Percentiles rank a stretch among this genome's conserved stretches.
These are phyloP conservation scores for Palythoa grandiflora DNA, from an alignment of 92 coral and sea anemone species.

Conservation along the genomic window DNA sequence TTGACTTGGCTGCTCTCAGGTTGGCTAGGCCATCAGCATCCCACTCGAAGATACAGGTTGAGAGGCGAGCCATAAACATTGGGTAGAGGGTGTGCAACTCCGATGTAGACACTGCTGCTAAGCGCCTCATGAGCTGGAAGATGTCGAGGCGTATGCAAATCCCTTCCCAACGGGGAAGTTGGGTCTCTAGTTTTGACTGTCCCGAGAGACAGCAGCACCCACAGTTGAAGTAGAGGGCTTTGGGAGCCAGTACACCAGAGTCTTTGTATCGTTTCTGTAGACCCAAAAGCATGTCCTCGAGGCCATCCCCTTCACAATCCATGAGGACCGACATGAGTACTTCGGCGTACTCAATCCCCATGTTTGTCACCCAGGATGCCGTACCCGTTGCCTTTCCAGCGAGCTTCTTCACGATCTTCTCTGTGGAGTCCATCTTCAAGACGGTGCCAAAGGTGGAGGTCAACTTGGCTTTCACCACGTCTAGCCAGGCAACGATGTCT, in stretches of 20 bases:
- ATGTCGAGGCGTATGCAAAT: not conserved
- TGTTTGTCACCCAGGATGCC: slow-evolving; percentile 33
- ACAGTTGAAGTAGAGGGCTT: slow-evolving; percentile 51
- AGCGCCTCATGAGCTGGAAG: not conserved
- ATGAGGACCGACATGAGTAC: slow-evolving; percentile 11
- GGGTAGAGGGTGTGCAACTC: not conserved
- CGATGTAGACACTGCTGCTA: not conserved
- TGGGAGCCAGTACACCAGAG: slow-evolving; percentile 55
- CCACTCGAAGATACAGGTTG: slow-evolving; percentile 54
- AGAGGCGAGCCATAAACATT: not conserved
- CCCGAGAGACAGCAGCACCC: not conserved
- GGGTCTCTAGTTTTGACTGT: not conserved
- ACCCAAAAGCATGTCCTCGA: slow-evolving; percentile 39
- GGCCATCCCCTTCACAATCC: slow-evolving; percentile 28
- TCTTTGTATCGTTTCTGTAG: slow-evolving; percentile 50
- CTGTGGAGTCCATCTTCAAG: not conserved
- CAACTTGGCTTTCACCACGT: slow-evolving; percentile 1
- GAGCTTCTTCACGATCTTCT: slow-evolving; percentile 32
- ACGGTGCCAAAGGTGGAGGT: not conserved
- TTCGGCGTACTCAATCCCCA: slow-evolving; percentile 5
- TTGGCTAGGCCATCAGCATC: slow-evolving; percentile 44
- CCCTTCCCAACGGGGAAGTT: not conserved
- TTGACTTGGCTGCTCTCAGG: slow-evolving; percentile 37
- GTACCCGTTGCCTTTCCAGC: slow-evolving; percentile 32
- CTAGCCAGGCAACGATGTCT: not conserved